These are phyloP conservation scores for Bufo bufo DNA, from an alignment of 2,113 vertebrate species.

Conservation along the genomic window DNA sequence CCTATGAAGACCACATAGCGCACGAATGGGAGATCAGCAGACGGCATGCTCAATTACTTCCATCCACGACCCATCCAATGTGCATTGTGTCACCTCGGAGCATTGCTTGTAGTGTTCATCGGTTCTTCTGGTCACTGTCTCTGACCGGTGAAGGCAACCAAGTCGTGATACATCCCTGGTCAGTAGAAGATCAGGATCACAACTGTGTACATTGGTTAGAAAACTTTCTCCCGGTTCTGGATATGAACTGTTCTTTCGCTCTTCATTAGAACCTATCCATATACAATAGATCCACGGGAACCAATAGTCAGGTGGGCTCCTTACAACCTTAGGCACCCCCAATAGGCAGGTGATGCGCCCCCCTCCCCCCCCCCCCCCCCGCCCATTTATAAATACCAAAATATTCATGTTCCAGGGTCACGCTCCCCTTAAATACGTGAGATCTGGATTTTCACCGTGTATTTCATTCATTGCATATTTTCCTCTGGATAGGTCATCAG, in stretches of 20 bases:
- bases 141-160: background rate
- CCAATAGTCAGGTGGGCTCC: background rate
- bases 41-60: background rate
- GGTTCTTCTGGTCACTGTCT: background rate
- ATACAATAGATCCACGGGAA: background rate
- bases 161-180: background rate
- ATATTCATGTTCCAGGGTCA: too few species aligned
- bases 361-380: too few species aligned
- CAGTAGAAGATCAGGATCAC: background rate
- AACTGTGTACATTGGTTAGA: too few species aligned
- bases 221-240: too few species aligned
- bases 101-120: background rate
- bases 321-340: too few species aligned
- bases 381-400: too few species aligned
- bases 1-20: background rate
- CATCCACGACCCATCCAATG: background rate
- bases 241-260: too few species aligned
- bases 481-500: too few species aligned
- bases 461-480: too few species aligned
- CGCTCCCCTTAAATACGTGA: too few species aligned
- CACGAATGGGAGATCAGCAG: background rate
- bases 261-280: background rate
- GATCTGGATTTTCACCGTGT: too few species aligned
- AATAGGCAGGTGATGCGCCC: too few species aligned
- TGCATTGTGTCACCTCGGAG: background rate